A percentile compares a stretch with the other conserved stretches of the same genome.
These are phyloP conservation scores for Plemyria rubiginata DNA, from an alignment of 2,888 invertebrate species.

Conservation along the genomic window DNA sequence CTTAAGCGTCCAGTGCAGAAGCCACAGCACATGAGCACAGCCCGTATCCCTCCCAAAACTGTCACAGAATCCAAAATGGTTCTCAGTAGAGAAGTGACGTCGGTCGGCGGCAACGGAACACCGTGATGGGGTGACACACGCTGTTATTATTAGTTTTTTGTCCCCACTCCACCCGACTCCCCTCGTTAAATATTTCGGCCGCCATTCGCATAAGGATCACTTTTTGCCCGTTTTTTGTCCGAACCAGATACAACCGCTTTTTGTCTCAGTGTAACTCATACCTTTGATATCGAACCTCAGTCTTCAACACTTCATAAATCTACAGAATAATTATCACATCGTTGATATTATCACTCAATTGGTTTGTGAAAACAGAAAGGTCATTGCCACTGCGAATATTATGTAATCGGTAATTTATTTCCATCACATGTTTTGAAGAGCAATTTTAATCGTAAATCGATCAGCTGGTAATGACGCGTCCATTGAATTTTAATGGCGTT, in stretches of 20 bases:
- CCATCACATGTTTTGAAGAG: conserved; percentile 54
- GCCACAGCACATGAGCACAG: no score
- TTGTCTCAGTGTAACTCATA: conserved; percentile 31
- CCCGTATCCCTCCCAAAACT: conserved; percentile 45
- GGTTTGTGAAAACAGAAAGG: conserved; percentile 28
- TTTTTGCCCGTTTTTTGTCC: conserved; percentile 72
- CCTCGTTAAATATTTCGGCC: conserved; percentile 58
- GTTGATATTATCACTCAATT: conserved; percentile 39
- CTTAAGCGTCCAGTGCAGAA: conserved; percentile 15
- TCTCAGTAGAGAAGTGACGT: conserved; percentile 66
- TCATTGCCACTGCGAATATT: conserved; percentile 49
- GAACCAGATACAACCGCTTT: conserved; percentile 37
- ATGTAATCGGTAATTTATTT: conserved; percentile 58
- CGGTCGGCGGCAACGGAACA: conserved; percentile 68
- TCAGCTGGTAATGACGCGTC: conserved; percentile 45
- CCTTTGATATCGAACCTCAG: conserved; percentile 28
- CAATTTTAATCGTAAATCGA: conserved; percentile 43
- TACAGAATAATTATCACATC: conserved; percentile 48
- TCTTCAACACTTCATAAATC: conserved; percentile 46
- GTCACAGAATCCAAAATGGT: conserved; percentile 66
- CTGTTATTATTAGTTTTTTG: conserved; percentile 85
- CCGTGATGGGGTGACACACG: conserved; percentile 78
- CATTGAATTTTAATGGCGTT: conserved; percentile 62
- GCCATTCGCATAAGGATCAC: conserved; percentile 74
- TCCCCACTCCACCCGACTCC: conserved; percentile 69